Base-by-base conservation (phyloP, 1,140 invertebrate species). In the Cepaea nemoralis region DNA sequence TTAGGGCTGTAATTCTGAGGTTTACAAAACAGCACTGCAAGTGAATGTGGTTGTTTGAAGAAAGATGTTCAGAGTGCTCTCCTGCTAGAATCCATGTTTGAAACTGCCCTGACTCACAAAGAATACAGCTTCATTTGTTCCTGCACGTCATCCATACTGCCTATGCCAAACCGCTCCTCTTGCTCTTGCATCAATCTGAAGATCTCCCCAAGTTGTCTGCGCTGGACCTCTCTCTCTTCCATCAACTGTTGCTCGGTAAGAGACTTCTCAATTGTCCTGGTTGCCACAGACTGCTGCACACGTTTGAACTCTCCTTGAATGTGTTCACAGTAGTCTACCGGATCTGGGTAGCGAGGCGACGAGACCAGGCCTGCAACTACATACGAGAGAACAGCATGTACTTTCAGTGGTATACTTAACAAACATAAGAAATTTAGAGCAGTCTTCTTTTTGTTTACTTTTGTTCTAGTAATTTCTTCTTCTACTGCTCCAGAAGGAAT, bases 231-330 rank as follows among this genome's bases (percentile, higher is more conserved):
- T 66, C 82, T 84, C 73, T 91, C 90, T 33, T 89, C 87, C 45
- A 85, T 80, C n/a, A 89, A 79, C 59, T 91, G 87, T 39, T 91
- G 87, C 19, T 82, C 63, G n/a, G 88, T 87, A 45, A 91, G 82
- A 27, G 83, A 81, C 67, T 89, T 85, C 24, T 85, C 70, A 55
- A 91, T 88, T 74, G 88, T 86, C 79, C 88, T 86, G 8, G 84
- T 86, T 0, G 90, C 85, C 6, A 88, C 86, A 40, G 85, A 77
- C n/a, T 89, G 87, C 67, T 89, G 83, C 10, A 88, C 89, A 69
- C 87, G 87, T 71, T 91, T 91, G 55, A 91, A 87, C 81, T 91
- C 90, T 82, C 89, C 86, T 50, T 90, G 90, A 79, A 91, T 91
- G 83, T 91, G 90, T 70, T 89, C 87, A 85, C 88, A 90, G 78